These are phyloP conservation scores for Pachymerium ferrugineum DNA, from an alignment of 2,888 invertebrate species.

Conservation along the genomic window DNA sequence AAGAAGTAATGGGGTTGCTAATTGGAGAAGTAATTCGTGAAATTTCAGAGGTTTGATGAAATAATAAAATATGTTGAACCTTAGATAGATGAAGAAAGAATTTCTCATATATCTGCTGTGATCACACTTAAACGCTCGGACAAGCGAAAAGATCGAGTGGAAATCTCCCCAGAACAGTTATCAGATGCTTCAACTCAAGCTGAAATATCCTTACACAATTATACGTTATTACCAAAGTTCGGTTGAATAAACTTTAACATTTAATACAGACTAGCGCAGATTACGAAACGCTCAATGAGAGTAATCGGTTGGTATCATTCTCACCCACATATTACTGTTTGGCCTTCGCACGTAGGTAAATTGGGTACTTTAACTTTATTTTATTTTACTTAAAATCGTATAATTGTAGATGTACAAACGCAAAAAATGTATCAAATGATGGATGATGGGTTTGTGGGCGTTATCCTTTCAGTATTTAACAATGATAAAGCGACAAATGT, in stretches of 20 bases:
- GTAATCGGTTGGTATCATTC: constrained; percentile 87
- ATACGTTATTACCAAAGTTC: too few species aligned
- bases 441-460: constrained; percentile 73
- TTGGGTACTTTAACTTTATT: too few species aligned
- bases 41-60: too few species aligned
- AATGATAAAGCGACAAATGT: constrained; percentile 61
- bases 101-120: constrained; percentile 66
- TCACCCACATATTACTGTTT: constrained; percentile 81
- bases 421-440: constrained; percentile 75
- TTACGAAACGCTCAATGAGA: constrained; percentile 61
- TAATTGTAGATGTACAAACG: constrained; percentile 65
- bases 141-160: constrained; percentile 76
- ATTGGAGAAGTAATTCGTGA: constrained; percentile 61
- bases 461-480: constrained; percentile 78
- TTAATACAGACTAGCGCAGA: constrained; percentile 55
- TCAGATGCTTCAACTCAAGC: constrained; percentile 53
- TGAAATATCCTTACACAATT: constrained; percentile 43
- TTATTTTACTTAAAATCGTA: background rate
- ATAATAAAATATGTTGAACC: too few species aligned
- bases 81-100: constrained; percentile 50
- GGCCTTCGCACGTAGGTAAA: constrained; percentile 79
- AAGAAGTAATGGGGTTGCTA: constrained; percentile 82
- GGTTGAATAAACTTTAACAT: background rate
- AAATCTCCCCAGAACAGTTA: constrained; percentile 76
- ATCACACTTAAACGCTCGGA: constrained; percentile 69